Percentiles rank a stretch among this genome's conserved stretches.
These are phyloP conservation scores for Stylophora pistillata DNA, from an alignment of 64 coral and sea anemone genomes.

Conservation along the genomic window DNA sequence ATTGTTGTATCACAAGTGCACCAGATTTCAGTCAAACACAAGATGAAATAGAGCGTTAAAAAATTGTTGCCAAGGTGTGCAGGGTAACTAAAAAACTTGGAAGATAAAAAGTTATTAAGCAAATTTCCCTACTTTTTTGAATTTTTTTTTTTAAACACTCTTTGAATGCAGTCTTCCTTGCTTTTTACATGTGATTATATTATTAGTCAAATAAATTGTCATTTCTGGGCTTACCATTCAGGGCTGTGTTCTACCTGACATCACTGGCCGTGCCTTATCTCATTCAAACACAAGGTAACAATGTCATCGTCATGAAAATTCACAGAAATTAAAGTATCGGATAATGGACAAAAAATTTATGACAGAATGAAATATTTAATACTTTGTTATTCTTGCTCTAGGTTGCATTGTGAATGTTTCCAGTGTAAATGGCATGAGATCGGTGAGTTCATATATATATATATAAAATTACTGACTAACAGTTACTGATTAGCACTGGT, in stretches of 20 bases:
- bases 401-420: constrained; percentile 80
- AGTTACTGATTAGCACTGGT: no score
- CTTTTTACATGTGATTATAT: background rate
- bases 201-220: background rate
- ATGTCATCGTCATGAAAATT: background rate
- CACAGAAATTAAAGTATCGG: no score
- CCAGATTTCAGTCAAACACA: no score
- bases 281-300: constrained; percentile 60
- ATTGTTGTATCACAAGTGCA: background rate
- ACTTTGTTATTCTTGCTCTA: background rate
- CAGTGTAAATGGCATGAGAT: constrained; percentile 70
- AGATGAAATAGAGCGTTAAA: no score
- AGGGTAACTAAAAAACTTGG: no score
- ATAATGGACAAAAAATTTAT: no score
- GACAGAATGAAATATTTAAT: no score
- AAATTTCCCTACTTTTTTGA: no score
- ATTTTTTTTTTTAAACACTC: no score
- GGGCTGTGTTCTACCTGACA: constrained; percentile 63
- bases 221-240: background rate
- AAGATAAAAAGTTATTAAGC: no score
- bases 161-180: background rate
- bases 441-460: constrained; percentile 62
- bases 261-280: constrained; percentile 69
- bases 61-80: no score
- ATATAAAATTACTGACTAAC: no score